Percentiles rank a stretch among this genome's conserved stretches.
Evolutionary conservation across 2,797 vertebrate genomes (phyloP).

Genomic region (Sebastes miniatus): DNA sequence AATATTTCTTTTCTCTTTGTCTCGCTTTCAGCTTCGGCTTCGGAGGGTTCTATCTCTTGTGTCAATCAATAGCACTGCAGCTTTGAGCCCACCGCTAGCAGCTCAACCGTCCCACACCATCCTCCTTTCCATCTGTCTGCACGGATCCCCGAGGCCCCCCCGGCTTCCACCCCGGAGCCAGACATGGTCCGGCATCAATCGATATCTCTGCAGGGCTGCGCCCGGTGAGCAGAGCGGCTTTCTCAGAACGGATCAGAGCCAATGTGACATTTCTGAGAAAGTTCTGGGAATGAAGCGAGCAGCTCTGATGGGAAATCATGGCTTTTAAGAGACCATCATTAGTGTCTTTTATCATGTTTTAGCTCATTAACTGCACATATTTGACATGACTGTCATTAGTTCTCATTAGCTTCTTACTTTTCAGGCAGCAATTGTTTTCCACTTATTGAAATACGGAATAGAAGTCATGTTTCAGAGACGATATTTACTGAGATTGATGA

Average conservation of each 20-base stretch:
- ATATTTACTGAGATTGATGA: neutral
- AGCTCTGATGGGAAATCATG: slow-evolving; percentile 9
- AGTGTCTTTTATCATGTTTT: slow-evolving; percentile 16
- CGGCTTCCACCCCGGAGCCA: slow-evolving; percentile 43
- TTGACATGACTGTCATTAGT: neutral
- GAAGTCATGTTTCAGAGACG: neutral
- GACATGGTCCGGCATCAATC: slow-evolving; percentile 51
- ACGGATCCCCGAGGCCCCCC: slow-evolving; percentile 24
- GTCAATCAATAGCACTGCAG: slow-evolving; percentile 65
- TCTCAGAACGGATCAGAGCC: slow-evolving; percentile 3
- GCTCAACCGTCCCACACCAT: slow-evolving; percentile 25
- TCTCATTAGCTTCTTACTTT: neutral
- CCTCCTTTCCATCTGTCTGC: slow-evolving; percentile 54
- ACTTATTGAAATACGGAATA: neutral
- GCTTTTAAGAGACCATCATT: neutral
- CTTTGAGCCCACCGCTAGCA: slow-evolving; percentile 31
- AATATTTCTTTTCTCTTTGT: slow-evolving; percentile 15
- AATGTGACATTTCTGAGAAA: slow-evolving; percentile 18
- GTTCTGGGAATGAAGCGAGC: neutral
- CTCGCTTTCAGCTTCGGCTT: slow-evolving; percentile 20
- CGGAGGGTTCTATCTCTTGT: slow-evolving; percentile 23
- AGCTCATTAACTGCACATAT: slow-evolving; percentile 15
- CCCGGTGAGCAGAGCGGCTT: neutral
- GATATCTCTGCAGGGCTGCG: slow-evolving; percentile 45
- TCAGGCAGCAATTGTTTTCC: neutral